Evolutionary conservation across 2,797 vertebrate genomes (phyloP).

Genomic region (Cryptoprocta ferox): DNA sequence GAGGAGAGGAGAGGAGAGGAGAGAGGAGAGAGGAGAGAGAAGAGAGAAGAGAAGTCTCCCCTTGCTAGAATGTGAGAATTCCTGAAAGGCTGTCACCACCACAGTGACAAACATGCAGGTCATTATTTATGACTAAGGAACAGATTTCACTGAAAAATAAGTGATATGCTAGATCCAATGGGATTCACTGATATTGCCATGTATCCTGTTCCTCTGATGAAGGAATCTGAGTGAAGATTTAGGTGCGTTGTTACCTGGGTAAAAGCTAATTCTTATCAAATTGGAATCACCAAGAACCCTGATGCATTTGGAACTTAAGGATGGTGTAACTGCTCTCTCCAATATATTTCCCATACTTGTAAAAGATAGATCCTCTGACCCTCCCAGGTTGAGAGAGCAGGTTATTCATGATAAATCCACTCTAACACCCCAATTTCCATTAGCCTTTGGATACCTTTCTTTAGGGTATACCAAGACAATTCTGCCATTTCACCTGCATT

Average conservation of each 20-base stretch:
- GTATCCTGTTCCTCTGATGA: not conserved
- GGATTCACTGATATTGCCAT: not conserved
- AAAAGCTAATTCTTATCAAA: not conserved
- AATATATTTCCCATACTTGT: not conserved
- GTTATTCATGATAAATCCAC: not conserved
- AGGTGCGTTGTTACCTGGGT: not conserved
- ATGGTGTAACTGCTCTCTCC: not conserved
- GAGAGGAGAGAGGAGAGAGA: not conserved
- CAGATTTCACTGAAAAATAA: not conserved
- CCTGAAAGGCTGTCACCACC: not conserved
- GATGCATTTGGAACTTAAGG: not conserved
- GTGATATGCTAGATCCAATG: not conserved
- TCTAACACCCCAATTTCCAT: too few species aligned
- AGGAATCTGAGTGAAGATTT: not conserved
- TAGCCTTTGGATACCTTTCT: not conserved
- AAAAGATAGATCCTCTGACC: not conserved
- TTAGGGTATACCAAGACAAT: not conserved
- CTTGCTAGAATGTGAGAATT: not conserved
- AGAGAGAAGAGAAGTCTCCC: not conserved
- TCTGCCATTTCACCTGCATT: not conserved
- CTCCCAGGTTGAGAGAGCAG: too few species aligned
- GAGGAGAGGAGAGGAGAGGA: too few species aligned
- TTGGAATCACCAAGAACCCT: not conserved
- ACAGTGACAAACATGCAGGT: too few species aligned
- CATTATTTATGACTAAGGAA: not conserved